These are phyloP conservation scores for Glossophaga mutica DNA, from an alignment of 2,797 vertebrate species.

Conservation along the genomic window DNA sequence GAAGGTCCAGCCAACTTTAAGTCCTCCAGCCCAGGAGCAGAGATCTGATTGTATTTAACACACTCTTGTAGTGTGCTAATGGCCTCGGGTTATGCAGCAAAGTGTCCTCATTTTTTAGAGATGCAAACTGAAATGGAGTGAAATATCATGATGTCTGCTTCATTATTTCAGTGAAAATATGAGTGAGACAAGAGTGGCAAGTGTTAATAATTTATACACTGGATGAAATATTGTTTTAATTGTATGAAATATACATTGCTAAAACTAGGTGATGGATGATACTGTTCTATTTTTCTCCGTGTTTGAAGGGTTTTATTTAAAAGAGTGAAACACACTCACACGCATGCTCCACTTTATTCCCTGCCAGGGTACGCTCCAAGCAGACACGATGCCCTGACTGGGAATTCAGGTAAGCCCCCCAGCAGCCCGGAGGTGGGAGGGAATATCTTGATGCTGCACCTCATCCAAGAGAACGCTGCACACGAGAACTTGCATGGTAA, in stretches of 20 bases:
- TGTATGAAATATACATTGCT: background rate
- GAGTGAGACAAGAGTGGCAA: background rate
- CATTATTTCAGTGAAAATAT: background rate
- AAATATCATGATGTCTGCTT: background rate
- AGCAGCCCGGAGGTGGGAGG: background rate
- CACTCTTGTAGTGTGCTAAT: background rate
- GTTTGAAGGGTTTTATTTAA: background rate
- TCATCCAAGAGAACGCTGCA: background rate
- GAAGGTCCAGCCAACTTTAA: background rate
- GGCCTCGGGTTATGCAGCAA: background rate
- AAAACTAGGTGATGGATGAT: background rate
- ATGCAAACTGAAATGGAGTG: background rate
- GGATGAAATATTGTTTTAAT: background rate
- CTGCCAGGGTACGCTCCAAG: conserved; percentile 57
- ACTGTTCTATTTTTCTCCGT: background rate
- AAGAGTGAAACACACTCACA: background rate
- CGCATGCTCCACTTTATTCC: background rate
- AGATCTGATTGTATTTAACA: background rate
- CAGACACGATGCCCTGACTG: background rate
- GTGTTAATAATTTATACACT: background rate
- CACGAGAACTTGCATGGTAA: background rate
- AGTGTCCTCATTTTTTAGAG: background rate
- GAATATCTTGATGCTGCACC: background rate
- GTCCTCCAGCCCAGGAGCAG: background rate
- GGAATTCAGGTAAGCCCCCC: conserved; percentile 45